These are phyloP conservation scores for Spicauda simplicius DNA, from an alignment of 2,888 invertebrate species.

Conservation along the genomic window DNA sequence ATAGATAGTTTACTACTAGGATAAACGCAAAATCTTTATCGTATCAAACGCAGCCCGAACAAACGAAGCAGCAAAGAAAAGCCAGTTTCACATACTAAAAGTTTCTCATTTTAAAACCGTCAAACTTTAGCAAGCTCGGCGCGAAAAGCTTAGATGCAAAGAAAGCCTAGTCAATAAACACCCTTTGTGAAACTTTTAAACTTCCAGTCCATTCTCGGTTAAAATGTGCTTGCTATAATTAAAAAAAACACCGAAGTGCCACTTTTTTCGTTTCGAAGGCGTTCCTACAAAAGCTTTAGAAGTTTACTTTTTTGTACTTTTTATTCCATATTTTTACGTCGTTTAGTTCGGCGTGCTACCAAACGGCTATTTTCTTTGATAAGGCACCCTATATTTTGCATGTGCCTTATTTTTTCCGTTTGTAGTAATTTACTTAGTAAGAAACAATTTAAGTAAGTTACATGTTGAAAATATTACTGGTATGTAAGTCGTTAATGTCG, in stretches of 20 bases:
- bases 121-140: not conserved
- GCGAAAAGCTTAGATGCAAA: conserved; percentile 1
- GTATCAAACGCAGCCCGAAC: too few species aligned
- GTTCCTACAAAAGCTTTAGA: conserved; percentile 48
- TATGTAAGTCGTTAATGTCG: too few species aligned
- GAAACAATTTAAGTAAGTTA: too few species aligned
- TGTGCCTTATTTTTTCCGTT: too few species aligned
- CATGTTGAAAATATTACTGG: too few species aligned
- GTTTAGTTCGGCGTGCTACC: conserved; percentile 44
- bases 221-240: conserved; percentile 10
- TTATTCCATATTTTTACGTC: conserved; percentile 40
- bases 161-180: not conserved
- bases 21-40: too few species aligned
- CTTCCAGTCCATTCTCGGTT: conserved; percentile 4
- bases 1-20: too few species aligned
- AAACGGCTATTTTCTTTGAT: conserved; percentile 27
- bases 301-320: conserved; percentile 40
- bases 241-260: conserved; percentile 14
- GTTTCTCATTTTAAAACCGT: not conserved
- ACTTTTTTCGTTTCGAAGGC: conserved; percentile 52
- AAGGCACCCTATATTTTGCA: not conserved
- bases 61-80: too few species aligned
- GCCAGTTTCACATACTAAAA: too few species aligned
- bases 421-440: too few species aligned
- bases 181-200: not conserved